A percentile compares a stretch with the other conserved stretches of the same genome.
Conservation (phyloP, 2,888 invertebrate genomes). For the Litoditis marina region DNA sequence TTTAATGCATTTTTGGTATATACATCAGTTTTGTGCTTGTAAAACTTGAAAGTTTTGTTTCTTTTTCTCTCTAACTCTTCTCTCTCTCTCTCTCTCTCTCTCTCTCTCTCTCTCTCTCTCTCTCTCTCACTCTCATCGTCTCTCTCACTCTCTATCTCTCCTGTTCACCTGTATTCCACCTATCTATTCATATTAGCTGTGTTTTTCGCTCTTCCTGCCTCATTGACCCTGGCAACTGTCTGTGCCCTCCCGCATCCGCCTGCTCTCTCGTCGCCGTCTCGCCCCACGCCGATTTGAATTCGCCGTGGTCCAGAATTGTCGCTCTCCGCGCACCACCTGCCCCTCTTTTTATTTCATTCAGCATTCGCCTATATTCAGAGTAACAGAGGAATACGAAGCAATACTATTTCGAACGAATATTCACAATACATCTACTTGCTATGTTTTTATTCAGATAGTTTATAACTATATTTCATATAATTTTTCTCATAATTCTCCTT, state of each 20-base stretch:
- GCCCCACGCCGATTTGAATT: slow-evolving; percentile 2
- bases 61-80: not conserved
- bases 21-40: not conserved
- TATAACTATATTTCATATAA: too few relatives aligned
- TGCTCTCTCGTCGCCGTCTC: not conserved
- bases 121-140: too few relatives aligned
- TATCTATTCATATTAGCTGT: not conserved
- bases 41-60: not conserved
- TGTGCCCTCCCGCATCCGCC: not conserved
- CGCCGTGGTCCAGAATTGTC: slow-evolving; percentile 1
- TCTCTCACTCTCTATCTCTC: too few relatives aligned
- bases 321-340: not conserved
- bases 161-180: not conserved
- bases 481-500: too few relatives aligned
- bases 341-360: not conserved
- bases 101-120: not conserved
- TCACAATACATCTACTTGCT: not conserved
- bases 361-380: too few relatives aligned
- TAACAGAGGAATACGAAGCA: too few relatives aligned
- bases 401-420: not conserved
- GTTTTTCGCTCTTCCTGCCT: not conserved
- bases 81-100: not conserved
- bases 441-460: not conserved
- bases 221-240: slow-evolving; percentile 2
- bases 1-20: not conserved